Conservation (phyloP, 2,888 invertebrate genomes). For the Sinodicranocentrus sp. region DNA sequence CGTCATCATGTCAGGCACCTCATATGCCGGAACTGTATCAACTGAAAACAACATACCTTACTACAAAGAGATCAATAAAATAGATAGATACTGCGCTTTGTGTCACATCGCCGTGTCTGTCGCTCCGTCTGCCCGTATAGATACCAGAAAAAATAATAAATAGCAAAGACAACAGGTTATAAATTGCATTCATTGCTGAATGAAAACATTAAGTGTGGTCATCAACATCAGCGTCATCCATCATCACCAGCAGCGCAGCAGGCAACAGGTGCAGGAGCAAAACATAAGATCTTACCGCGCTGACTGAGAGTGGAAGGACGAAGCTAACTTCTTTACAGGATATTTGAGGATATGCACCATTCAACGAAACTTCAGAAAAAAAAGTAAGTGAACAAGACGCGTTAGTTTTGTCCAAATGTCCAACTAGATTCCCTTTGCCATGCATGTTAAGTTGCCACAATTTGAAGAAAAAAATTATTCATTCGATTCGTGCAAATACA, state of each 20-base stretch:
- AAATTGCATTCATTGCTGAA: constrained; percentile 49
- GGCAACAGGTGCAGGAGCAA: constrained; percentile 2
- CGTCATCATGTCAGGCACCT: constrained; percentile 2
- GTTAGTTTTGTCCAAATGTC: no score
- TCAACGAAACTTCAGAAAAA: not conserved
- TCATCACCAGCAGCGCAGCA: constrained; percentile 6
- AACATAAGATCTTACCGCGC: not conserved
- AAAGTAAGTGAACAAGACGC: no score
- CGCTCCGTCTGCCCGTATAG: not conserved
- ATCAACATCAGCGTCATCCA: constrained; percentile 35
- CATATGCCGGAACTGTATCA: constrained; percentile 7
- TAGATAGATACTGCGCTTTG: not conserved
- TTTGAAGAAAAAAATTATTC: no score
- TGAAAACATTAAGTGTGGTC: constrained; percentile 38
- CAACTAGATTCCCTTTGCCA: no score
- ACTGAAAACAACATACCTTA: not conserved
- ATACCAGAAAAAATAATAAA: not conserved
- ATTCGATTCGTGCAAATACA: no score
- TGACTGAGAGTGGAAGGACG: not conserved
- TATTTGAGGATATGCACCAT: not conserved
- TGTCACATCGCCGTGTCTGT: constrained; percentile 19
- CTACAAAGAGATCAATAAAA: not conserved
- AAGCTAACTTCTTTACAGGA: not conserved
- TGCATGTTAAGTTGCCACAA: no score
- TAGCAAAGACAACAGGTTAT: constrained; percentile 37